Evolutionary conservation across 2,113 vertebrate genomes (phyloP), one percentile per base, ranked within the genome.

Genomic region (Theristicus caerulescens): DNA sequence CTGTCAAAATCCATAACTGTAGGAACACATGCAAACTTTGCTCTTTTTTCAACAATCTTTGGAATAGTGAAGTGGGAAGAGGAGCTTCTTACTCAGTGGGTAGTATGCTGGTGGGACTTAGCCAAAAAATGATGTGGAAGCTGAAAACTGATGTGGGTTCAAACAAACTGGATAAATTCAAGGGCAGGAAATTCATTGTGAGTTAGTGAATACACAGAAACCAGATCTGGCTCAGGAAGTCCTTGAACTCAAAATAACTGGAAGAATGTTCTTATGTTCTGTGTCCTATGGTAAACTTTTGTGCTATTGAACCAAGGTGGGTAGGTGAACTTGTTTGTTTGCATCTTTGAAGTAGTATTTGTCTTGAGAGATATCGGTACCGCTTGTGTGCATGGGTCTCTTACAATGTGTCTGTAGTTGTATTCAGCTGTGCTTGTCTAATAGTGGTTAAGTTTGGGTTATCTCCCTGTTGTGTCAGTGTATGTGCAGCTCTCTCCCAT

Each of bases 191-290:
- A 86, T 81, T 90, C 36, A 88, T 71, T 86, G 82, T 88, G 51
- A 88, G 11, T 80, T 91, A 46, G 61, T 82, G 82, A 95, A 90
- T 91, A 76, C 57, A 52, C 10, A 91, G 61, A 91, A 93, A 64
- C 47, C 20, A 32, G 55, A 86, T 62, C 59, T 92, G 88, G 59
- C 81, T 94, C 65, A 82, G 89, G 83, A 94, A 94, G 84, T 91
- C 84, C 66, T 97, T 95, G 73, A 94, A 72, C 81, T 87, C 44
- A 64, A n/a, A 93, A 82, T 94, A 91, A 82, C 73, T 87, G 49
- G 32, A 82, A 65, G 54, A 49, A 25, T 51, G 7, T 82, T 94
- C 73, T 67, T 89, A 19, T 24, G 38, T 70, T 95, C 36, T 80
- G 32, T 78, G 57, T 74, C 70, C 65, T 72, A 10, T 46, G 65